A percentile compares a stretch with the other conserved stretches of the same genome.
These are phyloP conservation scores for Saguinus midas DNA, from an alignment of 2,113 vertebrate genomes.

Conservation along the genomic window DNA sequence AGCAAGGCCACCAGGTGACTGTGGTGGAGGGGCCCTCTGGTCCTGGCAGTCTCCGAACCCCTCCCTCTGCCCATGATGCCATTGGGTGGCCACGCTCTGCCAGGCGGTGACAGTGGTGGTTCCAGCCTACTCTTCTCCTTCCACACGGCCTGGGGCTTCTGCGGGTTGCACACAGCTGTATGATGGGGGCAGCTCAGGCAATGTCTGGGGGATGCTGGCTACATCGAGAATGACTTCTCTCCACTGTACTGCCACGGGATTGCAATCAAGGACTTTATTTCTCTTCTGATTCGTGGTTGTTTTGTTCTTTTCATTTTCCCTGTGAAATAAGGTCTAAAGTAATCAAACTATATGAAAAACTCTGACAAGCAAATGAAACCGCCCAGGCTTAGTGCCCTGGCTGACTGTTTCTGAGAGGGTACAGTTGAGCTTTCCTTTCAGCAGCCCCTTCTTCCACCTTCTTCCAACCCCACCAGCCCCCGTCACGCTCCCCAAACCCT, in stretches of 20 bases:
- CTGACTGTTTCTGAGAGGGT: neutral
- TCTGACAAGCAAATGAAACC: neutral
- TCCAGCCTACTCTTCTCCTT: neutral
- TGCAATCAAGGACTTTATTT: neutral
- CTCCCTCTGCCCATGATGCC: neutral
- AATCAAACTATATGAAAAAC: neutral
- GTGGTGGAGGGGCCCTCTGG: neutral
- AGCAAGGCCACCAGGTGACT: neutral
- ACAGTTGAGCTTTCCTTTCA: neutral
- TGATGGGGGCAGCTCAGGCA: rapidly evolving
- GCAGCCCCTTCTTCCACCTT: neutral
- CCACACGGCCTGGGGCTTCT: neutral
- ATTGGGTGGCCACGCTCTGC: neutral
- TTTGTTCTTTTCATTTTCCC: neutral
- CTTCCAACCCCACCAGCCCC: neutral
- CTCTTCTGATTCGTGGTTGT: rapidly evolving
- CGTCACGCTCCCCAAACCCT: neutral
- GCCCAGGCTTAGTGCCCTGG: neutral
- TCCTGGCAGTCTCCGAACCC: rapidly evolving
- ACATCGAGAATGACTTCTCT: rapidly evolving
- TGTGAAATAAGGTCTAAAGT: neutral
- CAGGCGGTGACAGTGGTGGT: neutral
- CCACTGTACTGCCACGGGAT: rapidly evolving
- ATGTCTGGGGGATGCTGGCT: neutral
- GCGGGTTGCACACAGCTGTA: rapidly evolving